These are phyloP conservation scores for Paguma larvata DNA, from an alignment of 2,797 vertebrate species.

Conservation along the genomic window DNA sequence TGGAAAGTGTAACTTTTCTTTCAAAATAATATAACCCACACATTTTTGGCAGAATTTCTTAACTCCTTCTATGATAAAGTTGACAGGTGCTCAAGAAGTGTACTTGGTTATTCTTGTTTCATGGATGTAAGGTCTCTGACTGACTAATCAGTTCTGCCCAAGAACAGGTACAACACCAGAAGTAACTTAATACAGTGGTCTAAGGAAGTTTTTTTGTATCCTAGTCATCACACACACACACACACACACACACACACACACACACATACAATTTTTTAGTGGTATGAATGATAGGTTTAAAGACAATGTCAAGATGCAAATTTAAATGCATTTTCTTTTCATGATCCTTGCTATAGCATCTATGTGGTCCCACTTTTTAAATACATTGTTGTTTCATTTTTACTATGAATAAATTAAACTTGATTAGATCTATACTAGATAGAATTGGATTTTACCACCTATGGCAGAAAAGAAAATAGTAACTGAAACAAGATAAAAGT, in stretches of 20 bases:
- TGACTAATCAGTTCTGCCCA: not conserved
- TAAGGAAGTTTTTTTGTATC: not conserved
- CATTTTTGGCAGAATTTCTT: not conserved
- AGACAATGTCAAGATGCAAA: not conserved
- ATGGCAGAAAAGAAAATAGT: not conserved
- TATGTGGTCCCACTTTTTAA: not conserved
- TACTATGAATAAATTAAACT: not conserved
- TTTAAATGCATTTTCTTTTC: conserved; percentile 5
- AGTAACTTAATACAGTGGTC: not conserved
- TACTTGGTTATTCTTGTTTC: conserved; percentile 19
- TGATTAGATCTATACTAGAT: not conserved
- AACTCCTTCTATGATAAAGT: not conserved
- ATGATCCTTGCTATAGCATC: not conserved
- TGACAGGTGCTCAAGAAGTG: not conserved
- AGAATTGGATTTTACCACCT: not conserved
- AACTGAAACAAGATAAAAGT: not conserved
- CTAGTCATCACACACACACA: not conserved
- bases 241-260: not conserved
- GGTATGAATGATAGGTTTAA: not conserved
- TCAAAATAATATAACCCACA: not conserved
- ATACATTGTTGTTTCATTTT: not conserved
- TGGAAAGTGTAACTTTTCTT: not conserved
- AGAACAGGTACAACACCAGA: not conserved
- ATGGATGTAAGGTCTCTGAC: not conserved
- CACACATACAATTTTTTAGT: not conserved